A percentile compares a stretch with the other conserved stretches of the same genome.
These are phyloP conservation scores for Ctenopoma multispine DNA, from an alignment of 2,797 vertebrate species.

Conservation along the genomic window DNA sequence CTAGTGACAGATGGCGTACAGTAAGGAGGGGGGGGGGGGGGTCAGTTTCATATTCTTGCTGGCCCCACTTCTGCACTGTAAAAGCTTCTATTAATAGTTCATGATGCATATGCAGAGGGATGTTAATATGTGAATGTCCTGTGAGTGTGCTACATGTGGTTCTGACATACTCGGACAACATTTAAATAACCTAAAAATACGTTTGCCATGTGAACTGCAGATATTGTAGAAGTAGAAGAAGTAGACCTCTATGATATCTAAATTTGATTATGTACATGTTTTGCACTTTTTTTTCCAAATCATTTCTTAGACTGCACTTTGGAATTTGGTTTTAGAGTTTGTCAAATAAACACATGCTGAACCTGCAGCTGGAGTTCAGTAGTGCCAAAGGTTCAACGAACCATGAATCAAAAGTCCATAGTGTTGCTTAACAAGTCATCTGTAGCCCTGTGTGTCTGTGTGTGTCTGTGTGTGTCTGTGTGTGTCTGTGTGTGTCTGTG, in stretches of 20 bases:
- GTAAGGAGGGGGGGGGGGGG: not conserved
- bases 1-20: slow-evolving; percentile 6
- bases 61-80: slow-evolving; percentile 44
- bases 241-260: no score
- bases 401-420: not conserved
- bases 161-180: not conserved
- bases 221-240: no score
- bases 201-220: no score
- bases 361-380: slow-evolving; percentile 5
- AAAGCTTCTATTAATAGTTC: slow-evolving; percentile 60
- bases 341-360: no score
- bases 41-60: slow-evolving; percentile 22
- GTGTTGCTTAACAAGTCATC: slow-evolving; percentile 17
- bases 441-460: not conserved
- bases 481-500: not conserved
- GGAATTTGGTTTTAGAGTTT: no score
- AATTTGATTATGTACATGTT: no score
- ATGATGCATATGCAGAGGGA: slow-evolving; percentile 3
- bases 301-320: no score
- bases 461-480: no score
- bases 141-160: not conserved
- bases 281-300: no score
- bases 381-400: slow-evolving; percentile 32
- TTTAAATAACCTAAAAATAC: not conserved
- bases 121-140: not conserved